These are phyloP conservation scores for Bacillus rossius DNA, from an alignment of 1,140 invertebrate species.

Conservation along the genomic window DNA sequence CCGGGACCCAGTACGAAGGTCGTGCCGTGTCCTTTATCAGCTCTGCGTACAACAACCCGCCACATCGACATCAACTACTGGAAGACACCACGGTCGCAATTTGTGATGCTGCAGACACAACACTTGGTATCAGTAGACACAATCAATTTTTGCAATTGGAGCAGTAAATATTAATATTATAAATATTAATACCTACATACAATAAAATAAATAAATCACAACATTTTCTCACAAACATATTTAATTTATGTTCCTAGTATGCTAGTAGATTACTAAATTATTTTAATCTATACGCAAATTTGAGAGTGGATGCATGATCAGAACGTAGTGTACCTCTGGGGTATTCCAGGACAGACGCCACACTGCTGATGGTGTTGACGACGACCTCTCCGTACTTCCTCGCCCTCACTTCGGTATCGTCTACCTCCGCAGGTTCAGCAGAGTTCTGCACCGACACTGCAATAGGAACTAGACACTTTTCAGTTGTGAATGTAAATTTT, in stretches of 20 bases:
- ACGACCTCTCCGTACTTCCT: constrained; percentile 59
- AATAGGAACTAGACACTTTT: too few relatives aligned
- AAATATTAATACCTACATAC: background rate
- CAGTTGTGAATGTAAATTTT: too few relatives aligned
- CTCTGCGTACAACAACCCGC: constrained; percentile 38
- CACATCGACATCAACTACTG: background rate
- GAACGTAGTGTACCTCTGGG: constrained; percentile 49
- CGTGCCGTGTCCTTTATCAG: constrained; percentile 73
- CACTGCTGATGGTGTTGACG: constrained; percentile 53
- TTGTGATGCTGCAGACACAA: background rate
- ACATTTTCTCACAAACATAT: too few relatives aligned
- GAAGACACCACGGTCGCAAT: background rate
- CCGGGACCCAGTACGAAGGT: constrained; percentile 76
- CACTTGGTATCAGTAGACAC: background rate
- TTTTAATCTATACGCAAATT: too few relatives aligned
- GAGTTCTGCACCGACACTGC: background rate
- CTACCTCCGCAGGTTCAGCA: constrained; percentile 18
- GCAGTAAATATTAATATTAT: background rate
- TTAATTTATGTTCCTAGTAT: too few relatives aligned
- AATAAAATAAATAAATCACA: background rate
- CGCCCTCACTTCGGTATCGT: constrained; percentile 48
- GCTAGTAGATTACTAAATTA: too few relatives aligned
- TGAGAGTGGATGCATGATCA: too few relatives aligned
- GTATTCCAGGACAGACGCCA: constrained; percentile 50
- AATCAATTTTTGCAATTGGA: too few relatives aligned